A percentile compares a stretch with the other conserved stretches of the same genome.
Conservation (phyloP, 2,797 vertebrate species). For the Pitangus sulphuratus region DNA sequence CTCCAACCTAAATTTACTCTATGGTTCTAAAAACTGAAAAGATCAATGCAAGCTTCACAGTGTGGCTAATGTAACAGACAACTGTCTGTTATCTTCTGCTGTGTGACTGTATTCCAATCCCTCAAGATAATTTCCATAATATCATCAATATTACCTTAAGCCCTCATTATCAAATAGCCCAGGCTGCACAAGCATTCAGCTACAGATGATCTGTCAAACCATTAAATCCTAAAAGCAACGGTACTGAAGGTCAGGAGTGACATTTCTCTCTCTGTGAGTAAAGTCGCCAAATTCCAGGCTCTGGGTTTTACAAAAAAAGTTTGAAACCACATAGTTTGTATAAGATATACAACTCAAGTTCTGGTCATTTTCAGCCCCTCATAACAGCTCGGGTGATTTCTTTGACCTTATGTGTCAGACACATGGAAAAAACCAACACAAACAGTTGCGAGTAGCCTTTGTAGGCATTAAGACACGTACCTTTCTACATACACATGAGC, state of each 20-base stretch:
- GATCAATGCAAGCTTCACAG: neutral
- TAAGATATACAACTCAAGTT: neutral
- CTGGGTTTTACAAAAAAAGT: neutral
- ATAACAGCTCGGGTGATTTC: neutral
- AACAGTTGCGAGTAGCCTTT: neutral
- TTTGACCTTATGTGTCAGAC: neutral
- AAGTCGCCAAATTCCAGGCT: neutral
- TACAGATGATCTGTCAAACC: neutral
- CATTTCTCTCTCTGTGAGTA: neutral
- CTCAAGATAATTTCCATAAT: neutral
- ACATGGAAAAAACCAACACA: neutral
- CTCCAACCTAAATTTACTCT: neutral
- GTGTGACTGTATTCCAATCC: neutral
- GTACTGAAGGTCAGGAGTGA: neutral
- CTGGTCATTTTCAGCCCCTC: neutral
- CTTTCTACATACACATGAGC: rapidly evolving
- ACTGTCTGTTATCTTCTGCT: neutral
- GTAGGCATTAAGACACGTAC: neutral
- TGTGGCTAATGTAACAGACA: neutral
- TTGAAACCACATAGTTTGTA: neutral
- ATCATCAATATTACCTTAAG: neutral
- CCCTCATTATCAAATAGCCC: neutral
- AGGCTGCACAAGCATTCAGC: neutral
- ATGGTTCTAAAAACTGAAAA: neutral
- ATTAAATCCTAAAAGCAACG: neutral